Conservation (phyloP, 2,888 invertebrate species). For the Polia nebulosa region DNA sequence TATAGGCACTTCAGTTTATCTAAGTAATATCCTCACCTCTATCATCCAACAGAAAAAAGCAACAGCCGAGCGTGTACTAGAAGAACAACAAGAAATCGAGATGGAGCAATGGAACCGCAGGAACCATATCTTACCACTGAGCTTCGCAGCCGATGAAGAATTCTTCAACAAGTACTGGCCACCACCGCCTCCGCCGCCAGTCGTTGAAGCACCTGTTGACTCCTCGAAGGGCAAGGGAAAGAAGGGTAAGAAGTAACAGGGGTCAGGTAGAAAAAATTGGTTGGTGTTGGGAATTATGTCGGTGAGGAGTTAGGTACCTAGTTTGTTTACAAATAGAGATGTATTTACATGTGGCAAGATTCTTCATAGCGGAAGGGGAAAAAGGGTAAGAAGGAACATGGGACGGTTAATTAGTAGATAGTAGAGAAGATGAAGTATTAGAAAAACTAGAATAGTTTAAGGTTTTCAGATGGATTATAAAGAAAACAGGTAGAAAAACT, state of each 20-base stretch:
- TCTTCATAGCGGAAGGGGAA: neutral
- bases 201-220: conserved; percentile 41
- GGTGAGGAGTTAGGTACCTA: too few relatives aligned
- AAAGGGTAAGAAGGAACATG: too few relatives aligned
- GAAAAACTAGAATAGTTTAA: too few relatives aligned
- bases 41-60: conserved; percentile 74
- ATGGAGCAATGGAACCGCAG: conserved; percentile 77
- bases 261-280: too few relatives aligned
- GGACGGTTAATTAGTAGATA: too few relatives aligned
- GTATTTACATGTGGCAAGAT: too few relatives aligned
- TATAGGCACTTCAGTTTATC: too few relatives aligned
- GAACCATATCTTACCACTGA: conserved; percentile 80
- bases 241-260: conserved; percentile 28
- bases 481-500: too few relatives aligned
- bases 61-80: conserved; percentile 71
- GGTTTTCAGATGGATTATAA: too few relatives aligned
- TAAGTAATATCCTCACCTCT: neutral
- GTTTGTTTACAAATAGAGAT: too few relatives aligned
- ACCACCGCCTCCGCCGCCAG: conserved; percentile 75
- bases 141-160: conserved; percentile 75
- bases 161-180: conserved; percentile 86
- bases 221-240: conserved; percentile 61
- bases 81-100: conserved; percentile 75
- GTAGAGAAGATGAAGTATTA: too few relatives aligned
- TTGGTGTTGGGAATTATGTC: too few relatives aligned